phyloP scores from a whole-genome alignment of 2,113 vertebrate genomes.

The Atrichornis clamosus region DNA sequence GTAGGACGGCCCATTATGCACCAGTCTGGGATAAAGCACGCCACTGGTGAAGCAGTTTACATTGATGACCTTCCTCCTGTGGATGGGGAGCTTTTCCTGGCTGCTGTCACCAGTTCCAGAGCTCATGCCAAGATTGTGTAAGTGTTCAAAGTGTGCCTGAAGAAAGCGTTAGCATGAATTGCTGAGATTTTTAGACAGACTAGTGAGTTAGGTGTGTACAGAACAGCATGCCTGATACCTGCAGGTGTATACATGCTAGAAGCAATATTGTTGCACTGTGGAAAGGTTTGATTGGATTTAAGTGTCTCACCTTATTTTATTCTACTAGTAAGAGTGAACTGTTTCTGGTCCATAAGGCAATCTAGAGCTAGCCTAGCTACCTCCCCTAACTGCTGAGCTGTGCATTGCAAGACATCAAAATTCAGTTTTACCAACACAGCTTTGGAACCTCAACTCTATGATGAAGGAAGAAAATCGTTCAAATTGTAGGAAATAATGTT shows the following conservation, averaged over 20 bases:
- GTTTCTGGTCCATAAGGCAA: neutral
- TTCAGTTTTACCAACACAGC: neutral
- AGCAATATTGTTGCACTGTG: neutral
- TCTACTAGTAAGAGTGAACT: neutral
- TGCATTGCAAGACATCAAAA: neutral
- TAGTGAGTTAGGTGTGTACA: neutral
- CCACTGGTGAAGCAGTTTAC: slow-evolving; percentile 88
- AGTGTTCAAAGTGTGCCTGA: slow-evolving; percentile 26
- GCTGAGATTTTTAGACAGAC: neutral
- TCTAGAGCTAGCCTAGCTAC: neutral
- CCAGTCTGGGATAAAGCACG: slow-evolving; percentile 82
- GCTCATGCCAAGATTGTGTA: slow-evolving; percentile 85
- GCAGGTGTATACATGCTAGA: neutral
- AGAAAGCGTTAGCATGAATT: neutral
- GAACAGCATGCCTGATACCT: neutral
- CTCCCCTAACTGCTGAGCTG: neutral
- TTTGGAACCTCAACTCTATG: neutral
- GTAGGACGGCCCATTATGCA: slow-evolving; percentile 88
- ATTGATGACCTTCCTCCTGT: slow-evolving; percentile 83
- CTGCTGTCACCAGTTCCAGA: slow-evolving; percentile 84
- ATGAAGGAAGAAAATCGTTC: neutral
- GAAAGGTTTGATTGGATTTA: neutral
- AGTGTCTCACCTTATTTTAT: neutral
- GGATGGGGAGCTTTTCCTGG: slow-evolving; percentile 84
- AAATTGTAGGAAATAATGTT: neutral